A percentile compares a stretch with the other conserved stretches of the same genome.
Conservation (phyloP, 2,888 invertebrate species). For the Lycocerus yunnanus region DNA sequence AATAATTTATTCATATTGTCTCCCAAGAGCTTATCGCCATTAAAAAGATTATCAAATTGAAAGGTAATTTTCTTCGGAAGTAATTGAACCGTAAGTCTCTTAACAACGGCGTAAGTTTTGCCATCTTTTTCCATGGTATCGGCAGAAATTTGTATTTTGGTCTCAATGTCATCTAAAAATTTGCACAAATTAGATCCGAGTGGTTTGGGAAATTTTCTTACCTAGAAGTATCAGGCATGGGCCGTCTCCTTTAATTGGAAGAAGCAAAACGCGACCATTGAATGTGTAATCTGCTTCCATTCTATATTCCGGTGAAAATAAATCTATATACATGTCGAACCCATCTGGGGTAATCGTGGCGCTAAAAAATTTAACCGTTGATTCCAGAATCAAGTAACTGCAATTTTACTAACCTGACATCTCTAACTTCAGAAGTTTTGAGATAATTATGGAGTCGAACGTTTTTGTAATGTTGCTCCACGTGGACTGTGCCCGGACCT, state of each 20-base stretch:
- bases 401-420: constrained; percentile 59
- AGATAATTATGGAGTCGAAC: constrained; percentile 66
- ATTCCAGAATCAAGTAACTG: neutral
- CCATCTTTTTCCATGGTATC: constrained; percentile 67
- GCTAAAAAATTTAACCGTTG: neutral
- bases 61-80: constrained; percentile 64
- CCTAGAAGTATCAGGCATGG: constrained; percentile 67
- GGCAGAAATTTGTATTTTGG: constrained; percentile 66
- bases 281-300: constrained; percentile 69
- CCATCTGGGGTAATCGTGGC: neutral
- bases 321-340: neutral
- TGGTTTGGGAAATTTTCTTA: constrained; percentile 42
- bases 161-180: constrained; percentile 35
- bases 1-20: constrained; percentile 51
- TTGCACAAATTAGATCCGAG: neutral
- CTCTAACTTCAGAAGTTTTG: constrained; percentile 56
- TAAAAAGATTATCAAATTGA: constrained; percentile 69
- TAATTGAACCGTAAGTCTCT: constrained; percentile 66
- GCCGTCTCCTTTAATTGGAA: constrained; percentile 69
- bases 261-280: constrained; percentile 65
- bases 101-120: constrained; percentile 66
- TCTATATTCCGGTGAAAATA: constrained; percentile 53
- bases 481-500: constrained; percentile 65
- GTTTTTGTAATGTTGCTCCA: constrained; percentile 71
- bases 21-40: constrained; percentile 46